Evolutionary conservation across 1,140 invertebrate species (phyloP), one percentile per base, ranked within the genome.

Genomic region (Bursaphelenchus mucronatus): DNA sequence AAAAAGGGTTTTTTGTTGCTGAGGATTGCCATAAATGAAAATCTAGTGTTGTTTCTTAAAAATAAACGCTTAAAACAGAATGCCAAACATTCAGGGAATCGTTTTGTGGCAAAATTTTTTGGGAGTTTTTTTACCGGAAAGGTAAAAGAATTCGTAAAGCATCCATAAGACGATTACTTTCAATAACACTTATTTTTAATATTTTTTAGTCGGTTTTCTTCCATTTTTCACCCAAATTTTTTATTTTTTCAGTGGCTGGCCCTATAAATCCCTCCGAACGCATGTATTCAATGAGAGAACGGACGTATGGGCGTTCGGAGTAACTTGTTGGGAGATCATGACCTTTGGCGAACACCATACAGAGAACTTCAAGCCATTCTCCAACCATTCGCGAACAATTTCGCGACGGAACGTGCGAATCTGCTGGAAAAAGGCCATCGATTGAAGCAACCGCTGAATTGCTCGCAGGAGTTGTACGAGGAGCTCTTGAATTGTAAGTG

Each of bases 281-380:
- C 85, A 92, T 39, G 89, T 95, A 58, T 98, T 97, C 82, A 97
- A 92, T 4, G 93, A 97, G 74, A 96, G 97, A 81, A 94, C 90
- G 75, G 95, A 98, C 79, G 94, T 98, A 5, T 97, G 95, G 95
- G 92, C 94, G 1, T 99, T 95, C 79, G 94, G 87, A 68, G 92
- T 98, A 0, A 97, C 94, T 1, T 89, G 96, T 21, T 98, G 94
- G 94, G 94, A 97, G 80, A 85, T 97, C 45, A 83, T 97, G 44
- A 97, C 93, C 0, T 97, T 94, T 78, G 95, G 94, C 30, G 89
- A 88, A 52, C 86, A 89, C 94, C 94, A 0, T 74, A 73, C 30
- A 63, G 56, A 53, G 67, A 78, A 61, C 44, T 78, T 40, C 19
- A 11, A 4, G 10, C 30, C 13, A 11, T 40, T 50, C 40, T 59